These are phyloP conservation scores for Ranitomeya imitator DNA, from an alignment of 2,113 vertebrate genomes.

Conservation along the genomic window DNA sequence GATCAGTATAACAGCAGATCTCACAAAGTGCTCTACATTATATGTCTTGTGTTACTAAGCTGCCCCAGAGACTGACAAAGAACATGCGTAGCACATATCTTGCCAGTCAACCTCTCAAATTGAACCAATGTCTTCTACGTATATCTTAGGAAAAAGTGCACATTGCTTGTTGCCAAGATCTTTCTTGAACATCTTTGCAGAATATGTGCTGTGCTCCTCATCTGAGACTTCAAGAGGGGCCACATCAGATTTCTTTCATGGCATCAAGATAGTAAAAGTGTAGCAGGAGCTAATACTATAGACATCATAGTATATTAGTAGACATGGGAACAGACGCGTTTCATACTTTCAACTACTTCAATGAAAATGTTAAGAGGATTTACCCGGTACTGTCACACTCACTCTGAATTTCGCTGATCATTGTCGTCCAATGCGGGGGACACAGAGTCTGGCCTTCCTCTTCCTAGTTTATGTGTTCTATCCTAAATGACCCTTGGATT, in stretches of 20 bases:
- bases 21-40: neutral
- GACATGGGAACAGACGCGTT: neutral
- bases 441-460: neutral
- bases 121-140: neutral
- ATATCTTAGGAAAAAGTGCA: neutral
- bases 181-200: neutral
- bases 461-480: slow-evolving; percentile 47
- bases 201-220: neutral
- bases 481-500: slow-evolving; percentile 51
- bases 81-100: neutral
- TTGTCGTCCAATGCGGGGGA: slow-evolving; percentile 12
- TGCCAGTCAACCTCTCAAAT: neutral
- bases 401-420: slow-evolving; percentile 54
- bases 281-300: neutral
- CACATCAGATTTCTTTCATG: neutral
- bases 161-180: neutral
- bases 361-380: neutral
- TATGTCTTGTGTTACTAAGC: neutral
- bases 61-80: neutral
- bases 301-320: neutral
- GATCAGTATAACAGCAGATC: neutral
- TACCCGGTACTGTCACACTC: slow-evolving; percentile 8
- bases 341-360: neutral
- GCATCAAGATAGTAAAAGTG: neutral
- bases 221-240: neutral